Conservation (phyloP, 1,140 invertebrate genomes). For the Macrotrachela quadricornifera region DNA sequence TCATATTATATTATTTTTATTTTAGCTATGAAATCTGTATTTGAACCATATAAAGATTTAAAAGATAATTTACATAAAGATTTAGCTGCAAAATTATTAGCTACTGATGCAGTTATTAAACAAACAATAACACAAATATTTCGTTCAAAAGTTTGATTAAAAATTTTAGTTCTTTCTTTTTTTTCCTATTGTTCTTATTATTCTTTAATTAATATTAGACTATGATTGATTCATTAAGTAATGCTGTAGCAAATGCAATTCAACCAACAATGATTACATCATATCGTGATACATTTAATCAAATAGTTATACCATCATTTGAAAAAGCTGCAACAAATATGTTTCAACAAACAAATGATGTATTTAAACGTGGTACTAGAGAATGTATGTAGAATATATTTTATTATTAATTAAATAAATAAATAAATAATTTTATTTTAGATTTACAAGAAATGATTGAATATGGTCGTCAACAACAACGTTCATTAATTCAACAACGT, state of each 20-base stretch:
- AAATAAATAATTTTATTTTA: slow-evolving; percentile 11
- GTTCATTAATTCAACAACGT: slow-evolving; percentile 15
- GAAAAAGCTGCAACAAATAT: slow-evolving; percentile 60
- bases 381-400: slow-evolving; percentile 47
- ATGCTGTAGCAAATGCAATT: slow-evolving; percentile 42
- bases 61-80: slow-evolving; percentile 19
- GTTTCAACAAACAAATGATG: slow-evolving; percentile 63
- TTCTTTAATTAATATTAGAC: slow-evolving; percentile 31
- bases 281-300: slow-evolving; percentile 50
- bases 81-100: slow-evolving; percentile 43
- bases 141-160: slow-evolving; percentile 41
- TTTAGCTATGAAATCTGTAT: too few relatives aligned
- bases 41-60: too few relatives aligned
- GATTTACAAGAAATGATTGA: slow-evolving; percentile 33
- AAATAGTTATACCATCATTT: slow-evolving; percentile 52
- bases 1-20: too few relatives aligned
- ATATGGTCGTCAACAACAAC: slow-evolving; percentile 22
- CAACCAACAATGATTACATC: slow-evolving; percentile 43
- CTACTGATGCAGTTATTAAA: slow-evolving; percentile 47
- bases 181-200: neutral
- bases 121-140: slow-evolving; percentile 55
- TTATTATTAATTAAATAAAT: too few relatives aligned
- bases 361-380: slow-evolving; percentile 57
- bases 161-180: slow-evolving; percentile 8
- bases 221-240: slow-evolving; percentile 48